Conservation (phyloP, 2,113 vertebrate species). For the Rhinogobius similis region DNA sequence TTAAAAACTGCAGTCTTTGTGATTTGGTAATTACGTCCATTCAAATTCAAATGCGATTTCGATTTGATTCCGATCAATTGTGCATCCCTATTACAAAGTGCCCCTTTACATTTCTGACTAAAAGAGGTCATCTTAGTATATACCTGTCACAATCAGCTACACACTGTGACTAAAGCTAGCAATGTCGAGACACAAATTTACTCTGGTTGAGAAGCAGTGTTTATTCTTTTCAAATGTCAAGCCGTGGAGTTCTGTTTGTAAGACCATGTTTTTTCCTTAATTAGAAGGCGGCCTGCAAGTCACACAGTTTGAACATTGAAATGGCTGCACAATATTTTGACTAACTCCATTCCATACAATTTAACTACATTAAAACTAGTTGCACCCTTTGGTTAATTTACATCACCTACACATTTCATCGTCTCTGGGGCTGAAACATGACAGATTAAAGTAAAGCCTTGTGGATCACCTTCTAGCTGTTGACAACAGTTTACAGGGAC, state of each 20-base stretch:
- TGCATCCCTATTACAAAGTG: no score
- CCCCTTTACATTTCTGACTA: no score
- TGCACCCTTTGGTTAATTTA: background rate
- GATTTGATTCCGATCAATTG: no score
- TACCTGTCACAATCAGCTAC: background rate
- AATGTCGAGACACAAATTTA: background rate
- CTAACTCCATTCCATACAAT: background rate
- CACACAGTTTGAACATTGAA: background rate
- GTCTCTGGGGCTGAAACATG: background rate
- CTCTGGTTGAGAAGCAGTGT: background rate
- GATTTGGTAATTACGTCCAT: no score
- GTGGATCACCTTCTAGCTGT: background rate
- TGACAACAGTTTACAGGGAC: constrained; percentile 2
- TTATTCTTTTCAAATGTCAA: background rate
- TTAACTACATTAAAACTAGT: background rate
- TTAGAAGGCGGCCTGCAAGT: background rate
- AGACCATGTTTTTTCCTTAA: background rate
- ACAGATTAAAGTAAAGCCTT: constrained; percentile 15
- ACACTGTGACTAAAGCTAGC: background rate
- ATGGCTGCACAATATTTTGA: no score
- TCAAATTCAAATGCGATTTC: no score
- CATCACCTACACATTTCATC: background rate
- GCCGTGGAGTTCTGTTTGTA: background rate
- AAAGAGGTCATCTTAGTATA: no score
- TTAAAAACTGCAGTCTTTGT: no score